Conservation (phyloP, 2,113 vertebrate genomes). For the Muscicapa adusta region DNA sequence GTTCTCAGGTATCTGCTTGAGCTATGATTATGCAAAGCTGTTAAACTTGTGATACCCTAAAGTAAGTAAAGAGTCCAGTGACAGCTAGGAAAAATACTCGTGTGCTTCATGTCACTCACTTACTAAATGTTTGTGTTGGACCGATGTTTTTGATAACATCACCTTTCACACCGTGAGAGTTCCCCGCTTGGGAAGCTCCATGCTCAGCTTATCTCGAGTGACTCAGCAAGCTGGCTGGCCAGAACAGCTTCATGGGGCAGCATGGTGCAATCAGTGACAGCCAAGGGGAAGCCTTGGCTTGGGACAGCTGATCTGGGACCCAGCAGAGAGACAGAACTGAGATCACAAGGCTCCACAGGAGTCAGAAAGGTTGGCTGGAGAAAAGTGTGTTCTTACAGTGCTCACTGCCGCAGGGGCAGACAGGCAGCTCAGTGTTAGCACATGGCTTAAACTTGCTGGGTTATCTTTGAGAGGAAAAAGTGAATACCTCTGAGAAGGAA, state of each 20-base stretch:
- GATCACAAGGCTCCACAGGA: neutral
- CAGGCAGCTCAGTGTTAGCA: neutral
- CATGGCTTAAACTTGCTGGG: neutral
- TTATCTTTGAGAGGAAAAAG: neutral
- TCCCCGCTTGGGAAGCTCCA: neutral
- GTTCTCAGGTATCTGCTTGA: conserved; percentile 12
- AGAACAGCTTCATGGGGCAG: neutral
- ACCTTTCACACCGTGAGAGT: neutral
- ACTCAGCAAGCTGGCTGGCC: neutral
- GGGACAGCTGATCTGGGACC: neutral
- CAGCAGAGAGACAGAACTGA: neutral
- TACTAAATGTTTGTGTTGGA: conserved; percentile 10
- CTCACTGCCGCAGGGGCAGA: neutral
- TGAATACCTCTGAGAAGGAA: neutral
- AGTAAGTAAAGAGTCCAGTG: neutral
- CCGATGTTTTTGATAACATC: neutral
- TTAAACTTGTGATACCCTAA: neutral
- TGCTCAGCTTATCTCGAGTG: neutral
- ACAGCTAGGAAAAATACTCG: neutral
- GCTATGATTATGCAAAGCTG: neutral
- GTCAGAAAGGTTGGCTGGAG: neutral
- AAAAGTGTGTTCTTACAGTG: fast-evolving
- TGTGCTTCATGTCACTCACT: neutral
- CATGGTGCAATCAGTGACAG: neutral
- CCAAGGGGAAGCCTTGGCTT: neutral